A percentile compares a stretch with the other conserved stretches of the same genome.
These are phyloP conservation scores for Corbicula japonica DNA, from an alignment of 2,888 invertebrate genomes.

Conservation along the genomic window DNA sequence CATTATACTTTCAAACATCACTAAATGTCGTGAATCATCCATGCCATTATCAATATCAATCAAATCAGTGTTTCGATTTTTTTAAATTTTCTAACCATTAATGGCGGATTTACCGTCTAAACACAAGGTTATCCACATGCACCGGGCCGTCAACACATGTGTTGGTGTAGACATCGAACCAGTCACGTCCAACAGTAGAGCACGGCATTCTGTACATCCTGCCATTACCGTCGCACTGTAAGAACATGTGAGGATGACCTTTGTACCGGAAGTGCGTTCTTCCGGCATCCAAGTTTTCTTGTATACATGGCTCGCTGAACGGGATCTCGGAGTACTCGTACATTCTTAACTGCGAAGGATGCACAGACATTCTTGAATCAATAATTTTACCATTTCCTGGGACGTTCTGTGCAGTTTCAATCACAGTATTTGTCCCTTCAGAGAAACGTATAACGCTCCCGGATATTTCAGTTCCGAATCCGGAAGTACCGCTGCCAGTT, in stretches of 20 bases:
- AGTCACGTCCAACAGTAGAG: conserved; percentile 44
- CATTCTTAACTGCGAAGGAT: conserved; percentile 47
- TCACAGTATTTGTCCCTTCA: not conserved
- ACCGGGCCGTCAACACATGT: conserved; percentile 65
- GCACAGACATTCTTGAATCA: not conserved
- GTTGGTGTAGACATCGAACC: conserved; percentile 53
- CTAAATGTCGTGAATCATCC: too few relatives aligned
- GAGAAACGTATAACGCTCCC: too few relatives aligned
- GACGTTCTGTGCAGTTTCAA: not conserved
- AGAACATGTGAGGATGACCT: conserved; percentile 45
- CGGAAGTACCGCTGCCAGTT: too few relatives aligned
- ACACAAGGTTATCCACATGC: conserved; percentile 48
- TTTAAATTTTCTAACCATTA: too few relatives aligned
- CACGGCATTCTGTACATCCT: conserved; percentile 51
- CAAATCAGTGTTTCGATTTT: too few relatives aligned
- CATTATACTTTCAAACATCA: too few relatives aligned
- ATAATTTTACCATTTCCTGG: not conserved
- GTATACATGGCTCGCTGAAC: conserved; percentile 54
- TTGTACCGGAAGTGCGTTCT: conserved; percentile 46
- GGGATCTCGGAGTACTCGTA: conserved; percentile 36
- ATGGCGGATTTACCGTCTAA: too few relatives aligned
- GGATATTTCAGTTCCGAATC: too few relatives aligned
- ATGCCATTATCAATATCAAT: too few relatives aligned
- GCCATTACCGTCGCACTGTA: conserved; percentile 57
- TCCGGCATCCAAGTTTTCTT: conserved; percentile 38